A percentile compares a stretch with the other conserved stretches of the same genome.
These are phyloP conservation scores for Anthopleura sola DNA, from an alignment of 64 coral and sea anemone genomes.

Conservation along the genomic window DNA sequence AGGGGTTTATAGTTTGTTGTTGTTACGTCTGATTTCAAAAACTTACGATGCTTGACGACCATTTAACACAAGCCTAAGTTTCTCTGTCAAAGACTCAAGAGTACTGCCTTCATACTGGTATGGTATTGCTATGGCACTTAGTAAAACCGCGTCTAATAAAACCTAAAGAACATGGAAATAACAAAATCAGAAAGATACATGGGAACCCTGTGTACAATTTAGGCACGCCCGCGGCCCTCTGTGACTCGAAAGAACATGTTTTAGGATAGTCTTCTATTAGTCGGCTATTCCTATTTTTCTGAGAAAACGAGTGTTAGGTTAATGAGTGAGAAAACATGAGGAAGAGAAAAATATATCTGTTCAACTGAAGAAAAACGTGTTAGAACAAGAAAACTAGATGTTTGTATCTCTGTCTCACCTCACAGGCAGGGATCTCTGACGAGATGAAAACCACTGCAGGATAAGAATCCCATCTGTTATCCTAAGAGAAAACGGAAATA, in stretches of 20 bases:
- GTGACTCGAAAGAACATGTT: no score
- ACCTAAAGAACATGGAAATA: constrained; percentile 39
- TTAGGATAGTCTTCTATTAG: no score
- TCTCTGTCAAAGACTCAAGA: constrained; percentile 59
- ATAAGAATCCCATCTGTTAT: constrained; percentile 5
- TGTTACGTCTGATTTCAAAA: no score
- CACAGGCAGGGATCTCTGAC: constrained; percentile 78
- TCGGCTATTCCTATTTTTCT: no score
- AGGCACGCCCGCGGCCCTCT: no score
- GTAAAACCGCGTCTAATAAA: constrained; percentile 60
- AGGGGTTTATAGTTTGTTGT: no score
- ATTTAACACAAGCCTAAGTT: constrained; percentile 41
- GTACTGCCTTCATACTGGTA: constrained; percentile 83
- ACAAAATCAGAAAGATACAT: neutral
- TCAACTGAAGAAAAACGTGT: neutral
- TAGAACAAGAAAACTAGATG: no score
- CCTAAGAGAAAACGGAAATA: neutral
- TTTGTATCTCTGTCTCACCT: constrained; percentile 35
- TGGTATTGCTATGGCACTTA: constrained; percentile 50
- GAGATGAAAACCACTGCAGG: constrained; percentile 81
- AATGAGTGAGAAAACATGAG: neutral
- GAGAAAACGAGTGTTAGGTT: no score
- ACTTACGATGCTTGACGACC: constrained; percentile 84
- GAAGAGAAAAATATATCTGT: neutral
- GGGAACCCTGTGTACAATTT: neutral